A percentile compares a stretch with the other conserved stretches of the same genome.
These are phyloP conservation scores for Megamerina dolium DNA, from an alignment of 2,888 invertebrate genomes.

Conservation along the genomic window DNA sequence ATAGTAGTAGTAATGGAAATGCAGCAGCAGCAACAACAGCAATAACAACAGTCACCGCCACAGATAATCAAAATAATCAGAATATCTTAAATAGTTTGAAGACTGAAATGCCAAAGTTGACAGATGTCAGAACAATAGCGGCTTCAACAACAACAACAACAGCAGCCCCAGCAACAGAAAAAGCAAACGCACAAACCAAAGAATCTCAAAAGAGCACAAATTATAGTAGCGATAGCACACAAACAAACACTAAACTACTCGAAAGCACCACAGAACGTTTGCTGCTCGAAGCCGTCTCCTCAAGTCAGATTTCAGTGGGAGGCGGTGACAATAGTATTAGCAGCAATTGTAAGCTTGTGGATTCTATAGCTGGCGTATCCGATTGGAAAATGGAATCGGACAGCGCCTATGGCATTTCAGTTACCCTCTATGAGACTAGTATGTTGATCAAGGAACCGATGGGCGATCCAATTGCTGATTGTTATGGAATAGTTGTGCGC, in stretches of 20 bases:
- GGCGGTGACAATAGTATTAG: conserved; percentile 11
- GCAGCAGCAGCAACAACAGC: conserved; percentile 11
- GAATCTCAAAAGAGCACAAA: conserved; percentile 11
- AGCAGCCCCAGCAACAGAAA: conserved; percentile 8
- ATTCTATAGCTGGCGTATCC: conserved; percentile 42
- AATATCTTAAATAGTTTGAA: conserved; percentile 36
- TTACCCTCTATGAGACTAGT: conserved; percentile 78
- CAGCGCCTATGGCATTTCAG: conserved; percentile 50
- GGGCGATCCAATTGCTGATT: conserved; percentile 83
- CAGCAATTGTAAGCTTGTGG: conserved; percentile 10
- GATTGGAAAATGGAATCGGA: conserved; percentile 50
- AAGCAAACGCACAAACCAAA: conserved; percentile 12
- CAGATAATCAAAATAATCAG: conserved; percentile 41
- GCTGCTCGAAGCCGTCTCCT: conserved; percentile 43
- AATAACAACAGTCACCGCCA: conserved; percentile 18
- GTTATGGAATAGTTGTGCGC: conserved; percentile 69
- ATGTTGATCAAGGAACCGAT: conserved; percentile 64
- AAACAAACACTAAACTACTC: too few species aligned
- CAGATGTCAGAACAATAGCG: background rate
- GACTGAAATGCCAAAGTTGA: conserved; percentile 6
- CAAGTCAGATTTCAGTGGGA: conserved; percentile 30
- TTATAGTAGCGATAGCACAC: conserved; percentile 15
- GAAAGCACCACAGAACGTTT: conserved; percentile 38
- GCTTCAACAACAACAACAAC: background rate
- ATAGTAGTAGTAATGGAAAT: conserved; percentile 1